Conservation (phyloP, 2,113 vertebrate genomes). For the Protomyctophum bolini region DNA sequence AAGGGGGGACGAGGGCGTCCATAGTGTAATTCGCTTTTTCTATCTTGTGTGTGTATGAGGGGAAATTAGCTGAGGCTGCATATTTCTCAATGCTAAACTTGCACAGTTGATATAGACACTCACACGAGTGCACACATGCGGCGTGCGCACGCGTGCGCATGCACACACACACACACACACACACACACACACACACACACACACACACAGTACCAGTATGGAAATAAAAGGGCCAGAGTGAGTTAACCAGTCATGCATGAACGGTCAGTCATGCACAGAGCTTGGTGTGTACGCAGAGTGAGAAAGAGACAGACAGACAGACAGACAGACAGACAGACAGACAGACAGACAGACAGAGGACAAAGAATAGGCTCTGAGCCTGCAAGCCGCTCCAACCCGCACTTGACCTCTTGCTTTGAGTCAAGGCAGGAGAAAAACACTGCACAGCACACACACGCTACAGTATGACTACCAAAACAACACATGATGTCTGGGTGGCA, state of each 20-base stretch:
- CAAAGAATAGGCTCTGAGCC: background rate
- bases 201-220: constrained; percentile 27
- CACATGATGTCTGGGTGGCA: constrained; percentile 56
- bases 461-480: constrained; percentile 49
- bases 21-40: constrained; percentile 50
- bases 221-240: constrained; percentile 56
- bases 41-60: constrained; percentile 39
- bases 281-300: constrained; percentile 6
- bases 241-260: constrained; percentile 50
- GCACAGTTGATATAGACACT: constrained; percentile 49
- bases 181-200: no score
- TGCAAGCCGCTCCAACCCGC: constrained; percentile 10
- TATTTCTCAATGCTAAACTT: constrained; percentile 69
- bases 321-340: constrained; percentile 1
- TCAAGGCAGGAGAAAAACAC: constrained; percentile 18
- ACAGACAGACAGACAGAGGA: background rate
- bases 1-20: constrained; percentile 44
- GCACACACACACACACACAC: constrained; percentile 3
- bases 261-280: constrained; percentile 27
- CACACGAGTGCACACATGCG: background rate
- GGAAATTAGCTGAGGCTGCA: constrained; percentile 78
- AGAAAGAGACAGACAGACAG: background rate
- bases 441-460: constrained; percentile 11
- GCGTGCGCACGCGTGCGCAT: background rate
- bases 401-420: constrained; percentile 26